Base-by-base conservation (phyloP, 2,797 vertebrate genomes). In the Pangasius larnaudii region DNA sequence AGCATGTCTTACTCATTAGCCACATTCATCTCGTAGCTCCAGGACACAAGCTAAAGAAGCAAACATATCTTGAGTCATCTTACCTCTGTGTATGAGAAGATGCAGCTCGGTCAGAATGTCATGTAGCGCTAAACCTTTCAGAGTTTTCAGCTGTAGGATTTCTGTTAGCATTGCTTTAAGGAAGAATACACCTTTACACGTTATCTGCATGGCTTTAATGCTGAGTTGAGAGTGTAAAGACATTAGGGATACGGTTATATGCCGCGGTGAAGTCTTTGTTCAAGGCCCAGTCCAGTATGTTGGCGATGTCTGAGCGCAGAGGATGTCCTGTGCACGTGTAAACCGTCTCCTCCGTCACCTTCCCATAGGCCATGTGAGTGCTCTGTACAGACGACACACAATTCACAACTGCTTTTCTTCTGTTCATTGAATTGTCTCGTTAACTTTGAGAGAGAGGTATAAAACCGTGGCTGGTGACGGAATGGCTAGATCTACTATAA, bases 301-400 rank as follows among this genome's bases (percentile, higher is more conserved):
- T 99, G 92, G 98, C 96, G 0, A 99, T 98, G 90, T 99, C 99
- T 0, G 97, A 97, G 93, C 97, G 97, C 85, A 99, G 97, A 0
- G 99, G 99, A 80, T 99, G 99, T 16, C 99, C 99, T 0, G 98
- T 99, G 93, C 99, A 99, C 0, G 97, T 98, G 94, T 99, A 98
- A n/a, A 99, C 99, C 0, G 95, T 97, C 92, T 99, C 97, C 92
- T 99, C 99, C 0, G 97, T 98, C 85, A 99, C 97, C 90, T 96
- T 97, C 84, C 94, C 96, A 0, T 98, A 98, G 7, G 98, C 98
- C 99, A 99, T 99, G 6, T 93, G 96, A 88, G 98, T 99, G 94
- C 98, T 99, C 99, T 99, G 95, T 58, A 85, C 87, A 89, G 9
- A 89, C 90, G 81, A 71, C 63, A 86, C 42, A 46, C 42, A 46